Base-by-base conservation (phyloP, 2,113 vertebrate genomes). In the Spermophilus dauricus region DNA sequence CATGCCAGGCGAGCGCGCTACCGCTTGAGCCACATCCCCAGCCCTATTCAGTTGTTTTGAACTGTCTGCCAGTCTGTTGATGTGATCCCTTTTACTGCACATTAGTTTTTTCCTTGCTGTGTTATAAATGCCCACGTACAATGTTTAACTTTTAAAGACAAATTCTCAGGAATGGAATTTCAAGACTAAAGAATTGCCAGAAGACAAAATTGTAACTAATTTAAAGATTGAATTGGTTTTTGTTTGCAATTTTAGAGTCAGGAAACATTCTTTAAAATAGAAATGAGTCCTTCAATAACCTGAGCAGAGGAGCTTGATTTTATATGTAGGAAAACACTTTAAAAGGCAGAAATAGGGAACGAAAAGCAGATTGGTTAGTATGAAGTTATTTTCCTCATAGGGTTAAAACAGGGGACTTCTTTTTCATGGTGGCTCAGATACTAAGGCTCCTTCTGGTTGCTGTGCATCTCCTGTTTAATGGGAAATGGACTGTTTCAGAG, bases 111-210 rank as follows among this genome's bases (percentile, higher is more conserved):
- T 17, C 24, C 12, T 70, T 80, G 13, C 42, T 95, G 37, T 81
- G 34, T n/a, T 85, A 65, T 37, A 82, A 72, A 18, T 12, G 72
- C 63, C 32, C 8, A 32, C 81, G 34, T 67, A 45, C 6, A 81
- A 14, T 75, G 10, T 78, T 84, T 81, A 67, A 18, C 32, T 63
- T 86, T 70, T 92, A 89, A 89, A 70, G 75, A 85, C 83, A 94
- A 69, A 84, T 83, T 56, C 13, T 85, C 80, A 82, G 58, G 61
- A 90, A 87, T 88, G 37, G 56, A 93, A 42, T 67, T 93, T 37
- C 39, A 88, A 22, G 16, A 73, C 67, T 37, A 95, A 93, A 86
- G 34, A 89, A 48, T 69, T 37, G 7, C 22, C 73, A 58, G 10
- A 89, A 45, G 58, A 84, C 37, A 77, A 28, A 45, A 89, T 67